These are phyloP conservation scores for Anthonomus grandis DNA, from an alignment of 1,140 invertebrate species.

Conservation along the genomic window DNA sequence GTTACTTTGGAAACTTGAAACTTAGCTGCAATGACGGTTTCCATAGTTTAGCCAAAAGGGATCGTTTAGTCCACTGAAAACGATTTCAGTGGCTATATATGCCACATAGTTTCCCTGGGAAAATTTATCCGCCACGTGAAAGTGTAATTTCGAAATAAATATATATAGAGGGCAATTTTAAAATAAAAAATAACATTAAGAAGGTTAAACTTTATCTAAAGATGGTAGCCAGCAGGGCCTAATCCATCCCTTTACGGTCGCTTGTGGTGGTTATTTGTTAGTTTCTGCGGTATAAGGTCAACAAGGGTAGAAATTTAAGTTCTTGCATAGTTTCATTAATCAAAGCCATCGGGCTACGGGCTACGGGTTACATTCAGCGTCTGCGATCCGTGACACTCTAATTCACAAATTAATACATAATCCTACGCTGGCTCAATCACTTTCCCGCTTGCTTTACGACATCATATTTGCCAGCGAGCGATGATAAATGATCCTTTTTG, in stretches of 20 bases:
- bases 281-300: slow-evolving; percentile 11
- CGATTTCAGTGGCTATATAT: too few relatives aligned
- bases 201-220: slow-evolving; percentile 3
- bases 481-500: slow-evolving; percentile 15
- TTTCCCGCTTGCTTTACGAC: slow-evolving; percentile 15
- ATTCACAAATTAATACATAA: slow-evolving; percentile 24
- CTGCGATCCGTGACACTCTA: slow-evolving; percentile 20
- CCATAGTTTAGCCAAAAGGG: too few relatives aligned
- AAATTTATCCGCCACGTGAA: too few relatives aligned
- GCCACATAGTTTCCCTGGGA: too few relatives aligned
- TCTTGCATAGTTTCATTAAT: slow-evolving; percentile 21
- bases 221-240: slow-evolving; percentile 13
- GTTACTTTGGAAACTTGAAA: too few relatives aligned
- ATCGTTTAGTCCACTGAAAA: too few relatives aligned
- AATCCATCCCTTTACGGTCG: slow-evolving; percentile 10
- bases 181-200: slow-evolving; percentile 10
- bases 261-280: slow-evolving; percentile 14
- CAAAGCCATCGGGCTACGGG: slow-evolving; percentile 15
- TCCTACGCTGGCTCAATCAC: slow-evolving; percentile 16
- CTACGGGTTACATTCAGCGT: slow-evolving; percentile 13
- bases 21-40: too few relatives aligned
- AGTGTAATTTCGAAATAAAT: too few relatives aligned
- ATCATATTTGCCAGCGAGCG: slow-evolving; percentile 8
- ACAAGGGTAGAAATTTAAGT: slow-evolving; percentile 19
- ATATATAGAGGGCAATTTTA: not conserved